Base-by-base conservation (phyloP, 2,797 vertebrate species). In the Huso huso region DNA sequence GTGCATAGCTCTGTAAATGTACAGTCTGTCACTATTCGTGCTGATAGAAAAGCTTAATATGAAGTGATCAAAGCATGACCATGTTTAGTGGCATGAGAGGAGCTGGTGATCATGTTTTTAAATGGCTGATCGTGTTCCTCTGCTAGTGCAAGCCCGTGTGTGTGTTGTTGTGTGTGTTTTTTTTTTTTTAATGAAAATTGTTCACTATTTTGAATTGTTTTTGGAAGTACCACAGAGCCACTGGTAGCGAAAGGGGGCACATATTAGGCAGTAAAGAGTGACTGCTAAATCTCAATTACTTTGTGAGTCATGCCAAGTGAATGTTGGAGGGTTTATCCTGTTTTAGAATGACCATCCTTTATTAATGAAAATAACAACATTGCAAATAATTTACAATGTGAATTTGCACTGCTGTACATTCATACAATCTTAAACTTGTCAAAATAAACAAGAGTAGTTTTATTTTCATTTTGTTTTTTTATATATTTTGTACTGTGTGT, bases 371-470 rank as follows among this genome's bases (percentile, higher is more conserved):
- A 37, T 37, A 37, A 37, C 37, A 37, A 37, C 37, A 37, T 37
- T 37, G n/a, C 37, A 48, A 60, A 58, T 65, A 65, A 76, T 74
- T 69, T 62, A 37, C 51, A 10, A 61, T 66, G 69, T 72, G 66
- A 73, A 68, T 75, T 78, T 77, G 72, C 77, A 77, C 74, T 83
- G 74, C 76, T 85, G 59, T 80, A 74, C 73, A 63, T 71, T 66
- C 63, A 50, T 55, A 48, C 51, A 50, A 8, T 50, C 10, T 71
- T 15, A 64, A 64, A 63, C 63, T 71, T 72, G 67, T 76, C 74
- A 70, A 71, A 68, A 72, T 74, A 74, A 74, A 71, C 72, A 70
- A 72, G 64, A 62, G 62, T 75, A 67, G 68, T 74, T 70, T 74
- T 84, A 81, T 68, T 72, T 72, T 71, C 58, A 37, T 70, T 18